Conservation (phyloP, 2,113 vertebrate species). For the Hepsetus odoe region DNA sequence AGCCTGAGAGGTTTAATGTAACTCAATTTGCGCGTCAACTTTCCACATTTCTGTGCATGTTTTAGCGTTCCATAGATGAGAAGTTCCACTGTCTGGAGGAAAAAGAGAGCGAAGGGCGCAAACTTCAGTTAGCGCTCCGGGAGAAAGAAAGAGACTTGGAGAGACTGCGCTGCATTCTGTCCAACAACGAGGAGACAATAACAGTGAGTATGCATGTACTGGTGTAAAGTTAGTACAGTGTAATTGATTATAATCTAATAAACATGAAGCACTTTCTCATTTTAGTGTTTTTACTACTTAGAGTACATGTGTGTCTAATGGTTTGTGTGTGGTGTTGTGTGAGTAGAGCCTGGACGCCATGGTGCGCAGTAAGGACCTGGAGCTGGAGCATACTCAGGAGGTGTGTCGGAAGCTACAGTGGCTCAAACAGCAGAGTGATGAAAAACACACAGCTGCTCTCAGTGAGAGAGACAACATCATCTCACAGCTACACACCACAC, state of each 20-base stretch:
- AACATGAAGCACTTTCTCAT: neutral
- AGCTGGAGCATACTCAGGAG: slow-evolving; percentile 85
- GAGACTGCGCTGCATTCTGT: slow-evolving; percentile 82
- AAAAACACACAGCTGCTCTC: slow-evolving; percentile 77
- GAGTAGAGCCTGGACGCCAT: slow-evolving; percentile 86
- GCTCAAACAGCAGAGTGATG: slow-evolving; percentile 85
- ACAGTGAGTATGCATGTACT: slow-evolving; percentile 70
- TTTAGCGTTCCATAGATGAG: slow-evolving; percentile 86
- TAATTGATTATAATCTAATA: neutral
- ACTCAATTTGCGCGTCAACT: too few relatives aligned
- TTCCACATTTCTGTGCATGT: neutral
- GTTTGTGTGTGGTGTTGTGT: slow-evolving; percentile 28
- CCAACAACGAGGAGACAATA: slow-evolving; percentile 89
- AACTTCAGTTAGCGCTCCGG: slow-evolving; percentile 79
- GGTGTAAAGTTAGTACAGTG: neutral
- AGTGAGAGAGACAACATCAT: slow-evolving; percentile 85
- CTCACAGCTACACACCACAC: slow-evolving; percentile 84
- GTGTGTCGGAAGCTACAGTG: slow-evolving; percentile 86
- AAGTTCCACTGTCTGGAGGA: slow-evolving; percentile 89
- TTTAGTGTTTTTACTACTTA: neutral
- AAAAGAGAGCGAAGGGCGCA: slow-evolving; percentile 85
- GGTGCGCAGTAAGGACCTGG: slow-evolving; percentile 85
- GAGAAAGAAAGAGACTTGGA: slow-evolving; percentile 88
- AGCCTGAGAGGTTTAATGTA: too few relatives aligned
- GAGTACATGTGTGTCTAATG: slow-evolving; percentile 25